Evolutionary conservation across 1,140 invertebrate genomes (phyloP).

Genomic region (Drosophila baimaii): DNA sequence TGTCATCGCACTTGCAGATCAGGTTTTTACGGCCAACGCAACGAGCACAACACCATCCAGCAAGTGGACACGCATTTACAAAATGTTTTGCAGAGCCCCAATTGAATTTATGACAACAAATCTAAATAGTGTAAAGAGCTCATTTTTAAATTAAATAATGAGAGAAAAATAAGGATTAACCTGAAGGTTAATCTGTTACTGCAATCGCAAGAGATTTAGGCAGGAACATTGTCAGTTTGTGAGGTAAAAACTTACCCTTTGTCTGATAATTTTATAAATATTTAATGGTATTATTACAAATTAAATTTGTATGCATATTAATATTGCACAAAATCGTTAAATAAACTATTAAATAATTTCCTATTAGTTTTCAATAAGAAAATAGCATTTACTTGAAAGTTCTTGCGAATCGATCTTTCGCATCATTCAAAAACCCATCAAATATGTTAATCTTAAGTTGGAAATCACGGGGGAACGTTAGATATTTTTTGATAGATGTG

Average conservation of each 20-base stretch:
- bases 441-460: no score
- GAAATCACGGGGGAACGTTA: no score
- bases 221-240: neutral
- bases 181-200: neutral
- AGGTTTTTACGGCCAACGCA: conserved; percentile 44
- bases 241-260: no score
- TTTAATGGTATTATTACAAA: no score
- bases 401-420: neutral
- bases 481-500: no score
- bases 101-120: neutral
- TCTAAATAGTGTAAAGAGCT: neutral
- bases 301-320: neutral
- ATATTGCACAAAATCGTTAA: no score
- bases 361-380: neutral
- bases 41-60: conserved; percentile 18
- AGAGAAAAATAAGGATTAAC: no score
- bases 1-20: conserved; percentile 47
- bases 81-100: conserved; percentile 1
- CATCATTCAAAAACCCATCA: neutral
- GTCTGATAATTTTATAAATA: no score
- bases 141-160: neutral
- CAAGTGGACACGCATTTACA: neutral
- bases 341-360: neutral
- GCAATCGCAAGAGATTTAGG: neutral
- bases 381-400: neutral